Conservation (phyloP, 1,140 invertebrate genomes). For the Tachypleus tridentatus region DNA sequence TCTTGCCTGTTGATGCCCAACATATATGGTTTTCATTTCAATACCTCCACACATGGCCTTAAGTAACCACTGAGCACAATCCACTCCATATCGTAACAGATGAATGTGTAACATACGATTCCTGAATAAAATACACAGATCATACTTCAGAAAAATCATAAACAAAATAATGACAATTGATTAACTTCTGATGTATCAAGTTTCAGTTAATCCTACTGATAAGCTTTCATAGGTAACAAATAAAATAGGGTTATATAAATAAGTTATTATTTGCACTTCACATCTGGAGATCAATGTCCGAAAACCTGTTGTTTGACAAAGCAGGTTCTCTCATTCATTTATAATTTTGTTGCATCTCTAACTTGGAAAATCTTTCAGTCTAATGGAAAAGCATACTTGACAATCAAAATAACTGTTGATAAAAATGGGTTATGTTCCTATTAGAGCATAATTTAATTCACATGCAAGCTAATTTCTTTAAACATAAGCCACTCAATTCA, state of each 20-base stretch:
- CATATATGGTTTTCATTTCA: slow-evolving; percentile 91
- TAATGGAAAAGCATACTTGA: too few relatives aligned
- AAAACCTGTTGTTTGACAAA: too few relatives aligned
- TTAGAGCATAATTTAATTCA: too few relatives aligned
- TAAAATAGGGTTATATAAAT: not conserved
- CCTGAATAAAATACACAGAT: slow-evolving; percentile 36
- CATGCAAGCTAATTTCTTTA: too few relatives aligned
- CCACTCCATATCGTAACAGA: slow-evolving; percentile 74
- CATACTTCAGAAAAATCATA: not conserved
- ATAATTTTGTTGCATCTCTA: too few relatives aligned
- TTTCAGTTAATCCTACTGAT: not conserved
- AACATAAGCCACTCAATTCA: too few relatives aligned
- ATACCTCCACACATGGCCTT: slow-evolving; percentile 92
- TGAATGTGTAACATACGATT: slow-evolving; percentile 89
- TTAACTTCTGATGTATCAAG: too few relatives aligned
- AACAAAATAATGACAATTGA: not conserved
- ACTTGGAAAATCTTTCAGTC: too few relatives aligned
- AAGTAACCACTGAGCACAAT: slow-evolving; percentile 75
- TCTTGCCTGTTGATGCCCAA: slow-evolving; percentile 78
- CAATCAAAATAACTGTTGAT: too few relatives aligned
- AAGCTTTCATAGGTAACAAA: not conserved
- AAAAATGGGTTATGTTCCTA: too few relatives aligned
- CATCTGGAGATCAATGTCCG: not conserved
- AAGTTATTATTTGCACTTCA: slow-evolving; percentile 1
- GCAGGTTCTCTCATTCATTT: too few relatives aligned